Evolutionary conservation across 2,888 invertebrate genomes (phyloP).

Genomic region (Mythimna loreyi): DNA sequence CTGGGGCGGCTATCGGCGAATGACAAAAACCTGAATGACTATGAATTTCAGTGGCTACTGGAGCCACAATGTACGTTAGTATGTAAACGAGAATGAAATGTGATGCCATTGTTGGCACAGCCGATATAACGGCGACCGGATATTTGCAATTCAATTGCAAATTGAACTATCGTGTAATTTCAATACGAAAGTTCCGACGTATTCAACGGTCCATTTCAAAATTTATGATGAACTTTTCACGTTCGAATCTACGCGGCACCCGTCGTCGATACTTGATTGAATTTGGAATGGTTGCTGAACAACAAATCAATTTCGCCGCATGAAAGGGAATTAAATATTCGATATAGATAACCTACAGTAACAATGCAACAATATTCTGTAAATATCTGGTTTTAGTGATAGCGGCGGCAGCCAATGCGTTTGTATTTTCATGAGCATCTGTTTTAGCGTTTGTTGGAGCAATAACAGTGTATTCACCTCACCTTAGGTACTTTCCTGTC

Average conservation of each 20-base stretch:
- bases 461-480: slow-evolving; percentile 81
- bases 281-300: slow-evolving; percentile 44
- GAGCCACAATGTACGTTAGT: slow-evolving; percentile 51
- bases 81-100: slow-evolving; percentile 65
- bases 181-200: slow-evolving; percentile 63
- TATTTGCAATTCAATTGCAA: slow-evolving; percentile 74
- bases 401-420: slow-evolving; percentile 4
- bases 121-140: slow-evolving; percentile 68
- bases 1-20: slow-evolving; percentile 46
- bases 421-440: slow-evolving; percentile 44
- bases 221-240: slow-evolving; percentile 51
- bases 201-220: slow-evolving; percentile 39
- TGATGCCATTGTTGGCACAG: slow-evolving; percentile 68
- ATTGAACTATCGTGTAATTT: slow-evolving; percentile 68
- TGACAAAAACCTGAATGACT: slow-evolving; percentile 39
- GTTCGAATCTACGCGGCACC: slow-evolving; percentile 16
- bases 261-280: slow-evolving; percentile 40
- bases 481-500: slow-evolving; percentile 71
- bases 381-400: slow-evolving; percentile 27
- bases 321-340: slow-evolving; percentile 43
- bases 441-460: slow-evolving; percentile 67
- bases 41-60: slow-evolving; percentile 58
- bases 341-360: slow-evolving; percentile 35
- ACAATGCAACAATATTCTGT: slow-evolving; percentile 23
- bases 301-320: slow-evolving; percentile 44